These are phyloP conservation scores for Acromyrmex charruanus DNA, from an alignment of 1,140 invertebrate species.

Conservation along the genomic window DNA sequence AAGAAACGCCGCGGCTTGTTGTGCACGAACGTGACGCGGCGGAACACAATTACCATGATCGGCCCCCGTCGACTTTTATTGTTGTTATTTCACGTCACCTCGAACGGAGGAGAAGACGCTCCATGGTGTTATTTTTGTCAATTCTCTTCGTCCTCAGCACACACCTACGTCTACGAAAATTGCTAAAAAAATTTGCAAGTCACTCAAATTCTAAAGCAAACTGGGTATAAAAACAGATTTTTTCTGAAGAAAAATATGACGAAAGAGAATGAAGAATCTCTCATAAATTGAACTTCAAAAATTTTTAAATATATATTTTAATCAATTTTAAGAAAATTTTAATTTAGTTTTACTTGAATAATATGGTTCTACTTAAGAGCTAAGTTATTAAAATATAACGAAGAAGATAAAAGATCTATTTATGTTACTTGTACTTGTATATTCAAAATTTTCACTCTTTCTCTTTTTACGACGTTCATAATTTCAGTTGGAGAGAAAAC, in stretches of 20 bases:
- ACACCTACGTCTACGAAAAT: not conserved
- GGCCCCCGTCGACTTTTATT: conserved; percentile 35
- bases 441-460: not conserved
- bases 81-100: conserved; percentile 43
- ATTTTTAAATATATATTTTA: not conserved
- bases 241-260: not conserved
- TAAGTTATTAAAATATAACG: not conserved
- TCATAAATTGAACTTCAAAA: not conserved
- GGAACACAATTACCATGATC: conserved; percentile 65
- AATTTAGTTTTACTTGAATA: not conserved
- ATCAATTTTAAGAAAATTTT: not conserved
- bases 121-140: conserved; percentile 23
- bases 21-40: conserved; percentile 56
- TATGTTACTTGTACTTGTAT: not conserved
- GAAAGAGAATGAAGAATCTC: not conserved
- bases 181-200: not conserved
- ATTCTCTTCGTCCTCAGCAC: not conserved
- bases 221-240: not conserved
- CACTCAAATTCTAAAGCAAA: not conserved
- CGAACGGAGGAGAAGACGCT: not conserved
- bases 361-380: not conserved
- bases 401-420: not conserved
- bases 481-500: not conserved
- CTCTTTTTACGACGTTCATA: not conserved
- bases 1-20: conserved; percentile 67